Base-by-base conservation (phyloP, 2,113 vertebrate species). In the Rhinoderma darwinii region DNA sequence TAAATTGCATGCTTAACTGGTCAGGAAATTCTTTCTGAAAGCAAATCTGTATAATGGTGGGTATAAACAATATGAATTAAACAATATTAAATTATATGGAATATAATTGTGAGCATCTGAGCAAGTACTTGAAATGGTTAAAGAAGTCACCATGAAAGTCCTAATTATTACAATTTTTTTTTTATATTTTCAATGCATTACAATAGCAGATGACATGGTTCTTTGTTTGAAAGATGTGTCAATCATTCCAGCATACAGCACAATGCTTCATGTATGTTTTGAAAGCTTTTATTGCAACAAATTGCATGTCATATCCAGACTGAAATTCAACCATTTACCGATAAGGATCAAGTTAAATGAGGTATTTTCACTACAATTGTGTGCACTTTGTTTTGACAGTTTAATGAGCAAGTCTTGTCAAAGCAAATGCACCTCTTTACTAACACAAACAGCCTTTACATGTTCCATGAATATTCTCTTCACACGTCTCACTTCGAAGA, bases 321-420 rank as follows among this genome's bases (percentile, higher is more conserved):
- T 82, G 37, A 73, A 41, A 84, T 56, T 18, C 25, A 44, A 61
- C 27, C 51, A 75, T 84, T 84, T 75, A 59, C 72, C 22, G 70
- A 84, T 59, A 54, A 17, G n/a, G 70, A 75, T 59, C 72, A 39
- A 72, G 43, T 72, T 27, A 83, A 72, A 83, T 72, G 25, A 70
- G 43, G 37, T 74, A 56, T 84, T 84, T 84, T 43, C 39, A 75
- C 37, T 76, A 61, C 37, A 59, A 59, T 43, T 84, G 47, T 76
- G n/a, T 84, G 51, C 39, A 20, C 83, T 84, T 44, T 84, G 72
- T 84, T 84, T 75, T 84, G 83, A 76, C 70, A 84, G 50, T 61
- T 84, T 76, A 84, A 84, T 84, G 72, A 84, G 51, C 11, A 61
- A 59, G 37, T 76, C 72, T 76, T 84, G 83, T 61, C 70, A 84